phyloP scores from a whole-genome alignment of 2,797 vertebrate genomes.

The Rhinella marina region DNA sequence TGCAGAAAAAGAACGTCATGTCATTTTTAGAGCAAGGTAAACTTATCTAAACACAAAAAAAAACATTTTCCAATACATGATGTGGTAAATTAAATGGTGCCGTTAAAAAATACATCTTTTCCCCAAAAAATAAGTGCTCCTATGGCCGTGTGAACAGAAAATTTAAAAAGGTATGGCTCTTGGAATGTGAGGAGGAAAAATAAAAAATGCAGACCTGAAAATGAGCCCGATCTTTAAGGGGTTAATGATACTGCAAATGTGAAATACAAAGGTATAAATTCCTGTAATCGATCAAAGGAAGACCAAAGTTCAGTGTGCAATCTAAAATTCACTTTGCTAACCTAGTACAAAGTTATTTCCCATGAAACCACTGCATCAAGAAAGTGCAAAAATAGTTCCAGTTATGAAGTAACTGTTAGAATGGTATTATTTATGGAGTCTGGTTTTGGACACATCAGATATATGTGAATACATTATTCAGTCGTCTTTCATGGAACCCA shows the following conservation, averaged over 20 bases:
- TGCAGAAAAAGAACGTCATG: no score
- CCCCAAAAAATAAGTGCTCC: no score
- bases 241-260: neutral
- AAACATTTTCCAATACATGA: no score
- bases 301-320: neutral
- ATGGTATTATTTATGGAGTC: neutral
- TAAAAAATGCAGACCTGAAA: no score
- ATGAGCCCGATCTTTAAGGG: no score
- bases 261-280: neutral
- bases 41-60: no score
- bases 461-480: neutral
- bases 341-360: neutral
- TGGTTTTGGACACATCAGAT: neutral
- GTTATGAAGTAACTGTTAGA: neutral
- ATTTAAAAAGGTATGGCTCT: no score
- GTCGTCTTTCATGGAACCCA: neutral
- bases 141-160: no score
- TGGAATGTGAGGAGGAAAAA: no score
- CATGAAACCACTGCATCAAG: neutral
- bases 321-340: constrained; percentile 23
- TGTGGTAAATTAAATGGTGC: no score
- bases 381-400: neutral
- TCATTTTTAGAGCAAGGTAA: no score
- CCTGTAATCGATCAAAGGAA: neutral
- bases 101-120: no score